These are phyloP conservation scores for Theonella swinhoei DNA, from an alignment of 37 sponge, comb jelly and placozoan genomes.

Conservation along the genomic window DNA sequence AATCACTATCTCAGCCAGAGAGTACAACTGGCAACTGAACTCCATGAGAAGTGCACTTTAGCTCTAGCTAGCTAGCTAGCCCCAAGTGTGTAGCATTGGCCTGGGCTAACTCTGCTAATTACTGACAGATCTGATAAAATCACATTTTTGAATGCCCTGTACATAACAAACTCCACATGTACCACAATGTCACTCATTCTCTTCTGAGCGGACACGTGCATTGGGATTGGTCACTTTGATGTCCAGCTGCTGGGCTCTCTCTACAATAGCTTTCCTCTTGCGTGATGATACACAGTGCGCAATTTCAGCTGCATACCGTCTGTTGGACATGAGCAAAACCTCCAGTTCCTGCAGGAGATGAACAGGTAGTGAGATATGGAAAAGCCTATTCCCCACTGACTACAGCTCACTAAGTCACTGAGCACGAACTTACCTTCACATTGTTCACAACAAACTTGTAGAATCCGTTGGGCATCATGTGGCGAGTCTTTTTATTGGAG, in stretches of 20 bases:
- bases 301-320: conserved; percentile 92
- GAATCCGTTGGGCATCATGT: conserved; percentile 87
- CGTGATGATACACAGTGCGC: conserved; percentile 91
- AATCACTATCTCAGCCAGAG: conserved; percentile 39
- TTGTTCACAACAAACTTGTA: conserved; percentile 91
- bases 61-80: too few relatives aligned
- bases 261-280: conserved; percentile 92
- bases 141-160: too few relatives aligned
- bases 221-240: conserved; percentile 88
- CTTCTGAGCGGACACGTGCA: conserved; percentile 88
- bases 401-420: neutral
- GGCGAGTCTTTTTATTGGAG: conserved; percentile 92
- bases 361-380: neutral
- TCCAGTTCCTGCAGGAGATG: conserved; percentile 79
- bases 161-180: too few relatives aligned
- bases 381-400: neutral
- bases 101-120: too few relatives aligned
- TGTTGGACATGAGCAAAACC: conserved; percentile 95
- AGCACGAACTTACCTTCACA: conserved; percentile 67
- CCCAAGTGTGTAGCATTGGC: too few relatives aligned
- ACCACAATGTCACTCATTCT: conserved; percentile 92
- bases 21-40: conserved; percentile 85
- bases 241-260: conserved; percentile 91
- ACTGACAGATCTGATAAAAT: too few relatives aligned
- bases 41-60: neutral